Evolutionary conservation across 2,888 invertebrate species (phyloP).

Genomic region (Ectemnius lituratus): DNA sequence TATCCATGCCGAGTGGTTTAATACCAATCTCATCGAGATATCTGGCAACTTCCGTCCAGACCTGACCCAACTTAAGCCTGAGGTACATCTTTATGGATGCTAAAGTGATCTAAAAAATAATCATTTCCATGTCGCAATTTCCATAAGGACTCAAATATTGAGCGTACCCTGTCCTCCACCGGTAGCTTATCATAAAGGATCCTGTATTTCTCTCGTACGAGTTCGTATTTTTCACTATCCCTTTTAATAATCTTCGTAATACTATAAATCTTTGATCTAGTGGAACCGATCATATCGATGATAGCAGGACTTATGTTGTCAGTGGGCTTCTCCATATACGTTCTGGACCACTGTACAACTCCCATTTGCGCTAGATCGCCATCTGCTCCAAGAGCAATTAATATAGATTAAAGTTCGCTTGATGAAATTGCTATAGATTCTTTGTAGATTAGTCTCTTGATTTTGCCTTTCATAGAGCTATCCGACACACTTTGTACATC

Average conservation of each 20-base stretch:
- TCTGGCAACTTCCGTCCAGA: conserved; percentile 76
- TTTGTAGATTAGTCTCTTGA: not conserved
- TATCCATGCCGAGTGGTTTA: conserved; percentile 73
- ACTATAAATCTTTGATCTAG: conserved; percentile 78
- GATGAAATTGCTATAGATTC: no score
- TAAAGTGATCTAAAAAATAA: conserved; percentile 74
- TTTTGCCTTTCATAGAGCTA: conserved; percentile 73
- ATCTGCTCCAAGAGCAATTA: conserved; percentile 7
- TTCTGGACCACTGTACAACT: conserved; percentile 72
- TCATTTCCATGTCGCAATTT: not conserved
- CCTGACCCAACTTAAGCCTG: conserved; percentile 77
- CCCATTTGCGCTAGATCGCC: conserved; percentile 76
- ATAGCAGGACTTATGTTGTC: conserved; percentile 71
- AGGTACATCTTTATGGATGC: conserved; percentile 77
- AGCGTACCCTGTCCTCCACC: conserved; percentile 72
- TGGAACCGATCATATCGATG: conserved; percentile 76
- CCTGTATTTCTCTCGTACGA: conserved; percentile 75
- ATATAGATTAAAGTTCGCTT: not conserved
- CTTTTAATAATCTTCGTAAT: conserved; percentile 74
- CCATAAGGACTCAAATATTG: not conserved
- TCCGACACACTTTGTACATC: conserved; percentile 67
- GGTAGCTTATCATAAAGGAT: conserved; percentile 68
- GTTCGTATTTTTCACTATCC: conserved; percentile 69
- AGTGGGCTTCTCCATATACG: conserved; percentile 59
- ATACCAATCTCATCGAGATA: conserved; percentile 73